phyloP scores from a whole-genome alignment of 2,888 invertebrate genomes.

The Aricia artaxerxes region DNA sequence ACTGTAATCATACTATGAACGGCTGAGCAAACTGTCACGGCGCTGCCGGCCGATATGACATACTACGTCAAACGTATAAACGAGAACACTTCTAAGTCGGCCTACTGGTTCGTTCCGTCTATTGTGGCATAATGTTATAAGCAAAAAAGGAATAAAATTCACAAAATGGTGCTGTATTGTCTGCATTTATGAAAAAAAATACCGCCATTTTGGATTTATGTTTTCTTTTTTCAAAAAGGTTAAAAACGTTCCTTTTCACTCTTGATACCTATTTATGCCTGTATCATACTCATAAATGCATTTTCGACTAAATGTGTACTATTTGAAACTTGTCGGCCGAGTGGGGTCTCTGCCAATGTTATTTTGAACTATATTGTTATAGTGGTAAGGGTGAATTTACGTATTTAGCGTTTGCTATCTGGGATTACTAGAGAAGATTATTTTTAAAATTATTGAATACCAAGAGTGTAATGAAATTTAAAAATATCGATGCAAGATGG shows the following conservation, averaged over 20 bases:
- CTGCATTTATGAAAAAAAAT: not conserved
- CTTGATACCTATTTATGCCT: constrained; percentile 53
- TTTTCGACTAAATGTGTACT: constrained; percentile 63
- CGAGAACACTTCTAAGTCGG: no score
- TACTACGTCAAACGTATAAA: no score
- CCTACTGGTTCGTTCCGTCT: no score
- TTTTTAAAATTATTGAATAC: not conserved
- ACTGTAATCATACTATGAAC: no score
- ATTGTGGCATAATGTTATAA: no score
- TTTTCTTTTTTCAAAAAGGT: not conserved
- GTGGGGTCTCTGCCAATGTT: constrained; percentile 31
- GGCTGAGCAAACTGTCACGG: no score
- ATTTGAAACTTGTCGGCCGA: constrained; percentile 41
- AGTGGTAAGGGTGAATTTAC: constrained; percentile 36
- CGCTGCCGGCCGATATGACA: no score
- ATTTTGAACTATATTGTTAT: constrained; percentile 38
- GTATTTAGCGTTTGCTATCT: not conserved
- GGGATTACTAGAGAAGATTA: not conserved
- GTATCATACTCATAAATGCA: constrained; percentile 75
- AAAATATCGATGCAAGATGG: not conserved
- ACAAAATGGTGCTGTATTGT: no score
- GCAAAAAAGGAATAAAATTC: no score
- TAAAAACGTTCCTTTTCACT: constrained; percentile 40
- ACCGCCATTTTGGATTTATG: not conserved
- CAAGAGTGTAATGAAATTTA: not conserved